A percentile compares a stretch with the other conserved stretches of the same genome.
Evolutionary conservation across 2,113 vertebrate species (phyloP).

Genomic region (Anguilla rostrata): DNA sequence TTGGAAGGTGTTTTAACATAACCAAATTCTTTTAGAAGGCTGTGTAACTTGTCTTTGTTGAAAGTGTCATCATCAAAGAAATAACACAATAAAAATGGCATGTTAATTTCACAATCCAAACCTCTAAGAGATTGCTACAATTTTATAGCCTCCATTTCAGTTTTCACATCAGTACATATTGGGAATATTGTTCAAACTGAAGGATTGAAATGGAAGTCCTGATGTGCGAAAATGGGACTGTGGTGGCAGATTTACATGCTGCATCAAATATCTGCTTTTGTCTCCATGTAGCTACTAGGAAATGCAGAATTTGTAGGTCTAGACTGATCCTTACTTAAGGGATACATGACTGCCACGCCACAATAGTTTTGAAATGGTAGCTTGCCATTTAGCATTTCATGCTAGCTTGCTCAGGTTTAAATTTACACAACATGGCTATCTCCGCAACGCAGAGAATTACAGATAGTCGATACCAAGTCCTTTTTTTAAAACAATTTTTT

Average conservation of each 20-base stretch:
- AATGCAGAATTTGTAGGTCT: not conserved
- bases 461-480: no score
- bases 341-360: not conserved
- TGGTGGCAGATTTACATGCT: not conserved
- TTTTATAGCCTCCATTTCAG: not conserved
- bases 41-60: not conserved
- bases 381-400: not conserved
- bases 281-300: not conserved
- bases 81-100: not conserved
- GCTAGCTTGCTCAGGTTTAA: no score
- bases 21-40: no score
- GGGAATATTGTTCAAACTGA: not conserved
- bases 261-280: not conserved
- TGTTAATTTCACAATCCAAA: not conserved
- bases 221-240: not conserved
- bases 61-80: not conserved
- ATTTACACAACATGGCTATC: no score
- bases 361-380: not conserved
- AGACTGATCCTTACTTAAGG: not conserved
- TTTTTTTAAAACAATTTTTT: no score
- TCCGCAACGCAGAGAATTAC: no score
- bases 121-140: not conserved
- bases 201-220: not conserved
- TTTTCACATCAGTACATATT: not conserved
- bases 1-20: not conserved